Percentiles rank a stretch among this genome's conserved stretches.
Evolutionary conservation across 2,113 vertebrate genomes (phyloP).

Genomic region (Grus americana): DNA sequence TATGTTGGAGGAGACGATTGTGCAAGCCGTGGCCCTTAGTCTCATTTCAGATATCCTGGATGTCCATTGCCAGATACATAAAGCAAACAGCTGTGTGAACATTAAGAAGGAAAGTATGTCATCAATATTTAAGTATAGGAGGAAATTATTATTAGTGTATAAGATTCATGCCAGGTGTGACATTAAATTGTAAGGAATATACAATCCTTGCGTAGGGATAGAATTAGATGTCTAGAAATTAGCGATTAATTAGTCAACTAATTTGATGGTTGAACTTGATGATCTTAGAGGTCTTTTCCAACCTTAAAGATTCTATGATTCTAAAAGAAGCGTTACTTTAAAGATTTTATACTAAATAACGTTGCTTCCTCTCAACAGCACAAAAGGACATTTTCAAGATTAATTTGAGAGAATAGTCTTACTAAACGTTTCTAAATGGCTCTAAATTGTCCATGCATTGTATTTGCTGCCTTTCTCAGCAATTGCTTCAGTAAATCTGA

Average conservation of each 20-base stretch:
- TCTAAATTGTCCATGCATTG: neutral
- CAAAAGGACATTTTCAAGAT: neutral
- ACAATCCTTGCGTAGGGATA: neutral
- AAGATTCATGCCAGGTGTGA: neutral
- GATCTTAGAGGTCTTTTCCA: too few relatives aligned
- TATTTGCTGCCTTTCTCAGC: neutral
- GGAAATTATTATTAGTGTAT: neutral
- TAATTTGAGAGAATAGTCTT: neutral
- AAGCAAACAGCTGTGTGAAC: neutral
- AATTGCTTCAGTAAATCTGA: rapidly evolving
- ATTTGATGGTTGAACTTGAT: too few relatives aligned
- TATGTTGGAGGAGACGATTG: too few relatives aligned
- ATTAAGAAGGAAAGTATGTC: neutral
- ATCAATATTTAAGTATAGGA: neutral
- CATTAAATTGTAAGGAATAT: neutral
- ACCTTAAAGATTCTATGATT: too few relatives aligned
- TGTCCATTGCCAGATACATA: neutral
- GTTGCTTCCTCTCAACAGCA: neutral
- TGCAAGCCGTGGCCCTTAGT: neutral
- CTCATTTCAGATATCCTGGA: neutral
- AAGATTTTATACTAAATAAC: neutral
- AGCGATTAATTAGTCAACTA: too few relatives aligned
- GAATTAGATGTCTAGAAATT: neutral
- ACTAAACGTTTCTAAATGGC: neutral
- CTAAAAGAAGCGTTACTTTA: neutral